These are phyloP conservation scores for Dynastes hyllus DNA, from an alignment of 2,888 invertebrate genomes.

Conservation along the genomic window DNA sequence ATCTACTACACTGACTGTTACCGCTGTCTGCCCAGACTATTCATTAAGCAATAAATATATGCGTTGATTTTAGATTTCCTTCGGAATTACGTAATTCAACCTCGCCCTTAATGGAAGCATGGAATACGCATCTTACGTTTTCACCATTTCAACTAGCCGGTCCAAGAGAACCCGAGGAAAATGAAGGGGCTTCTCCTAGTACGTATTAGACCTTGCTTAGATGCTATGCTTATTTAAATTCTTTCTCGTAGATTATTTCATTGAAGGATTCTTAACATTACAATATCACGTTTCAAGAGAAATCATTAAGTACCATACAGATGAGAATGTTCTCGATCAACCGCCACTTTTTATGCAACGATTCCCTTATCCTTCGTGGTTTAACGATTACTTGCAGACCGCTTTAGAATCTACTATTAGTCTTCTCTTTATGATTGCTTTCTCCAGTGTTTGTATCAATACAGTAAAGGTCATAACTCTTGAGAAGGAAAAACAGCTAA, in stretches of 20 bases:
- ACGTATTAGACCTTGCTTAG: constrained; percentile 6
- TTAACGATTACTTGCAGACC: constrained; percentile 79
- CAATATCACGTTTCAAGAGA: constrained; percentile 72
- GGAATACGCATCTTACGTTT: constrained; percentile 81
- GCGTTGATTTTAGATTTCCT: constrained; percentile 72
- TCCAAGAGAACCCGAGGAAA: constrained; percentile 56
- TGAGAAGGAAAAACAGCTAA: constrained; percentile 85
- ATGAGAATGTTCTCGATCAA: constrained; percentile 56
- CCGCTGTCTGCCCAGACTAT: no score
- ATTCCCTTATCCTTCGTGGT: constrained; percentile 83
- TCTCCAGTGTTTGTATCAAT: constrained; percentile 86
- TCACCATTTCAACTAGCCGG: constrained; percentile 59
- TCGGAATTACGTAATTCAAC: constrained; percentile 73
- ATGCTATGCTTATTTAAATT: no score
- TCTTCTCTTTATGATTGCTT: constrained; percentile 85
- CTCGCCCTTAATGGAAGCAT: constrained; percentile 66
- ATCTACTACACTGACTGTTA: no score
- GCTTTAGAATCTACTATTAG: constrained; percentile 81
- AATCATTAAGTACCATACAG: constrained; percentile 56
- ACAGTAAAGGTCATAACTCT: constrained; percentile 82
- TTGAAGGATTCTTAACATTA: constrained; percentile 80
- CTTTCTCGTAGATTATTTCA: constrained; percentile 73
- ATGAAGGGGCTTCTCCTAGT: constrained; percentile 56
- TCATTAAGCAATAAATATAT: constrained; percentile 35
- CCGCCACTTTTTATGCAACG: constrained; percentile 74